Conservation (phyloP, 2,888 invertebrate genomes). For the Caenorhabditis becei region DNA sequence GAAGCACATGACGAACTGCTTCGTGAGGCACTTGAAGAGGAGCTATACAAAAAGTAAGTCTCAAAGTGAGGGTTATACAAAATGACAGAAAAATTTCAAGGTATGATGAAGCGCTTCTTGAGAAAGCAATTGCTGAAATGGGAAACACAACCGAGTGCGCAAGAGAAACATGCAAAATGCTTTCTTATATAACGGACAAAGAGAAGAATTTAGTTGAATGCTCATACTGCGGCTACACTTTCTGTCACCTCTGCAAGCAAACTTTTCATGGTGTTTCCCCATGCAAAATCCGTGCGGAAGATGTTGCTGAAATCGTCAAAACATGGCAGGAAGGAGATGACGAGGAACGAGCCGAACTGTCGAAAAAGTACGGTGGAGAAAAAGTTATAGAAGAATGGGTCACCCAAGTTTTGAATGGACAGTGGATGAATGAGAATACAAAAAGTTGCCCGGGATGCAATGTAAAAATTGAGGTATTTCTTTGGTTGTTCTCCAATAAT, state of each 20-base stretch:
- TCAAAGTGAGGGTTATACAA: too few species aligned
- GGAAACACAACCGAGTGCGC: constrained; percentile 8
- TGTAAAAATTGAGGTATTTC: background rate
- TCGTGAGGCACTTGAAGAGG: constrained; percentile 27
- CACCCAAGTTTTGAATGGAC: background rate
- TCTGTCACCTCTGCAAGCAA: constrained; percentile 3
- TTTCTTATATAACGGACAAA: constrained; percentile 5
- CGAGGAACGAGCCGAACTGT: background rate
- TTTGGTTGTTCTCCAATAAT: background rate
- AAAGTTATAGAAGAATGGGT: background rate
- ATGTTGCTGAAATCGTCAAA: background rate
- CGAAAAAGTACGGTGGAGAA: background rate
- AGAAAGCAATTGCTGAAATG: constrained; percentile 82
- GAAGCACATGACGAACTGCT: constrained; percentile 25
- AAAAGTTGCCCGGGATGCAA: constrained; percentile 1
- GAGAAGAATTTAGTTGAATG: constrained; percentile 6
- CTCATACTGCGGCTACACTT: constrained; percentile 7
- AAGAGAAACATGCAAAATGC: constrained; percentile 6
- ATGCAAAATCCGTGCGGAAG: background rate
- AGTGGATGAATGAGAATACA: background rate
- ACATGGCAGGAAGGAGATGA: background rate
- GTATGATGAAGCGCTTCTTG: constrained; percentile 48
- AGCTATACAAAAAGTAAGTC: constrained; percentile 7
- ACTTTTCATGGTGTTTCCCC: background rate
- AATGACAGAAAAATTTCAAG: constrained; percentile 12